A percentile compares a stretch with the other conserved stretches of the same genome.
Conservation (phyloP, 2,888 invertebrate species). For the Microctonus aethiopoides region DNA sequence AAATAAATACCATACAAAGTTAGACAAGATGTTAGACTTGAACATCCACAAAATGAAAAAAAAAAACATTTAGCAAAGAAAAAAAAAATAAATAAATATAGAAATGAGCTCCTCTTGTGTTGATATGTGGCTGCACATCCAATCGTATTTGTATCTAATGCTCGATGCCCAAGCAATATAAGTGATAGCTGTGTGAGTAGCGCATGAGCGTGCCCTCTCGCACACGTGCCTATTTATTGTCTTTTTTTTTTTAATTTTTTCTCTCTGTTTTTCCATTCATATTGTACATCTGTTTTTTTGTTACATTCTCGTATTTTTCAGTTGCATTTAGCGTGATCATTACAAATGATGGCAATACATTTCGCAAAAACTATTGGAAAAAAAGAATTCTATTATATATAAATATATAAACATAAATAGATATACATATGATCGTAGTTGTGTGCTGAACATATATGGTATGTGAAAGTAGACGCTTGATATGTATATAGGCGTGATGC, state of each 20-base stretch:
- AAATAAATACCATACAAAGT: background rate
- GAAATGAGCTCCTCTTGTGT: constrained; percentile 22
- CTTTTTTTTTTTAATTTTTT: constrained; percentile 33
- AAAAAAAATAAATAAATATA: constrained; percentile 8
- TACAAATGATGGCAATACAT: background rate
- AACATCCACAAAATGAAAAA: background rate
- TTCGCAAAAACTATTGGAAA: background rate
- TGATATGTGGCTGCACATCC: background rate
- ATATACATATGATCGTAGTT: background rate
- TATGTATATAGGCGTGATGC: background rate
- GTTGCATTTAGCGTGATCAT: background rate
- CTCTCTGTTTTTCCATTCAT: constrained; percentile 14
- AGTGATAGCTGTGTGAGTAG: constrained; percentile 62
- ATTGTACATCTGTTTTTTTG: constrained; percentile 10
- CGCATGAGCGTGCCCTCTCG: constrained; percentile 64
- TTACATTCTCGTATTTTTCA: background rate
- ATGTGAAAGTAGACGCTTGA: background rate
- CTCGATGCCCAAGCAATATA: constrained; percentile 43
- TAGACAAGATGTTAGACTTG: background rate
- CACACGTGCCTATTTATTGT: constrained; percentile 44
- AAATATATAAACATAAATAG: background rate
- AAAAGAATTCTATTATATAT: background rate
- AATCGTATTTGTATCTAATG: background rate
- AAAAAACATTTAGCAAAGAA: background rate
- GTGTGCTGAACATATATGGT: background rate